Conservation (phyloP, 2,797 vertebrate species). For the Lutjanus campechanus region DNA sequence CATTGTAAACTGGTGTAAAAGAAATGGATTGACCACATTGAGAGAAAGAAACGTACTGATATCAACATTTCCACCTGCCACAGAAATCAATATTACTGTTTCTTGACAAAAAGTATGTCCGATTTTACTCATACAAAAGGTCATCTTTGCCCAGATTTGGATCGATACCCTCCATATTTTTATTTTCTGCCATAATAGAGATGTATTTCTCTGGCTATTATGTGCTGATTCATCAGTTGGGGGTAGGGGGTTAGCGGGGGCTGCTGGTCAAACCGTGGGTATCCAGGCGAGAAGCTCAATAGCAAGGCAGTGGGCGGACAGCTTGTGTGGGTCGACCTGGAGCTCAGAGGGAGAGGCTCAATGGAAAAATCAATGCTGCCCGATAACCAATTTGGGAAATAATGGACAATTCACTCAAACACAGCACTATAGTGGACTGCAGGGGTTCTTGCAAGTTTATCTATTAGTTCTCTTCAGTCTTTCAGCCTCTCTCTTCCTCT, state of each 20-base stretch:
- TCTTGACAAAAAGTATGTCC: not conserved
- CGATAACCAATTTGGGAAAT: slow-evolving; percentile 83
- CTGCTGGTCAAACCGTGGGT: slow-evolving; percentile 49
- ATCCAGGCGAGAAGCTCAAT: slow-evolving; percentile 74
- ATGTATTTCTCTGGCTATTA: slow-evolving; percentile 36
- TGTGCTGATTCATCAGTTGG: slow-evolving; percentile 67
- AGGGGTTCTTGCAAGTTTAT: slow-evolving; percentile 61
- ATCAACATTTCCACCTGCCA: slow-evolving; percentile 40
- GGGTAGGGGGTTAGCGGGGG: slow-evolving; percentile 8
- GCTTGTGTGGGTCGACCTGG: slow-evolving; percentile 64
- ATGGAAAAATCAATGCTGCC: slow-evolving; percentile 83
- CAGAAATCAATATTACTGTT: slow-evolving; percentile 22
- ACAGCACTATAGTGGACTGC: slow-evolving; percentile 60
- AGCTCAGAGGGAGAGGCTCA: slow-evolving; percentile 73
- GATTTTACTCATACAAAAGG: slow-evolving; percentile 3
- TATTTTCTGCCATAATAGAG: slow-evolving; percentile 54
- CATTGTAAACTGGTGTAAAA: slow-evolving; percentile 33
- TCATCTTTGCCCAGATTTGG: slow-evolving; percentile 8
- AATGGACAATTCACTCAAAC: slow-evolving; percentile 80
- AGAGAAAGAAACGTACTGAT: slow-evolving; percentile 31
- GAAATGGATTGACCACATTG: slow-evolving; percentile 31
- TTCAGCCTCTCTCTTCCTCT: slow-evolving; percentile 12
- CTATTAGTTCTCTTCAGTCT: slow-evolving; percentile 48
- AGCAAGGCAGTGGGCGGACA: slow-evolving; percentile 72
- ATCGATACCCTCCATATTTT: slow-evolving; percentile 7